Evolutionary conservation across 2,888 invertebrate species (phyloP).

Genomic region (Beris morrisii): DNA sequence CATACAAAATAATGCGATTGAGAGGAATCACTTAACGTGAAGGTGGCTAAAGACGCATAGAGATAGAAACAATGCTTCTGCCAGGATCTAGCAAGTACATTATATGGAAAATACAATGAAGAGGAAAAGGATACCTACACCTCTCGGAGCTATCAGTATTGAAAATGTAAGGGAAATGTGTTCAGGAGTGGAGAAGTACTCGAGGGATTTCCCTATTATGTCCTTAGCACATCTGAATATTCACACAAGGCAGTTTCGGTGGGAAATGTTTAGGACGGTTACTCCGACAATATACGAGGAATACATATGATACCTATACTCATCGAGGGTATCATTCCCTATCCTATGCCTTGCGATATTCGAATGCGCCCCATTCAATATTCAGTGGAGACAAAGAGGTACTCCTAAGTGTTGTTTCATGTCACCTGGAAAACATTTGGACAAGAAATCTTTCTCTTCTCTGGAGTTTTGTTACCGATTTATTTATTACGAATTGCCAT

Average conservation of each 20-base stretch:
- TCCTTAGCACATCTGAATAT: slow-evolving; percentile 32
- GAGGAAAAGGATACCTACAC: too few species aligned
- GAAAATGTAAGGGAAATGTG: background rate
- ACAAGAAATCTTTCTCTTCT: slow-evolving; percentile 48
- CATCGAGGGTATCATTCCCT: background rate
- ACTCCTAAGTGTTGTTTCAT: slow-evolving; percentile 57
- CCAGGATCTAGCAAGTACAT: too few species aligned
- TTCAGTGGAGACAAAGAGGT: slow-evolving; percentile 43
- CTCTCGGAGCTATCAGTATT: too few species aligned
- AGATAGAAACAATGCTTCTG: too few species aligned
- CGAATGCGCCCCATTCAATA: slow-evolving; percentile 32
- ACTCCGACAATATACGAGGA: too few species aligned
- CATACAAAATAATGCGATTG: too few species aligned
- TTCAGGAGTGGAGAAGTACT: slow-evolving; percentile 19
- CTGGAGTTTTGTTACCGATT: slow-evolving; percentile 36
- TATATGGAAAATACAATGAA: too few species aligned
- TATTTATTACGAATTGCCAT: slow-evolving; percentile 39
- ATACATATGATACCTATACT: background rate
- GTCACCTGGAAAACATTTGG: slow-evolving; percentile 58
- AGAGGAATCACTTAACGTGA: too few species aligned
- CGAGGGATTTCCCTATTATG: slow-evolving; percentile 27
- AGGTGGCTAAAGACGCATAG: too few species aligned
- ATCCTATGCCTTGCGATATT: background rate
- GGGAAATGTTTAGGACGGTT: too few species aligned
- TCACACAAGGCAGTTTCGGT: slow-evolving; percentile 22